Evolutionary conservation across 2,888 invertebrate genomes (phyloP).

Genomic region (Leptogaster cylindrica): DNA sequence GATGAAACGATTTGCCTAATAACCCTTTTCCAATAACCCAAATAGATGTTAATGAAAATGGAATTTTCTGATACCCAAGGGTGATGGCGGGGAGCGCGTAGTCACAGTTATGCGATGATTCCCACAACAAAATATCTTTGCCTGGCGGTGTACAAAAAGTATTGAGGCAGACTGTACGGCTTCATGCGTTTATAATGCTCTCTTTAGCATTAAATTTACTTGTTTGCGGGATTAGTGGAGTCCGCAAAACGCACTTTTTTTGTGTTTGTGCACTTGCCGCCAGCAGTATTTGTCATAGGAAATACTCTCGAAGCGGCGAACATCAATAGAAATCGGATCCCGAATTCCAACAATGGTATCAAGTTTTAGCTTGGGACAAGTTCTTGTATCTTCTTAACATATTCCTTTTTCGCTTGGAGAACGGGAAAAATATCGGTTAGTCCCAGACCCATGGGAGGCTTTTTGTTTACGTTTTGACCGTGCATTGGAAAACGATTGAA

Average conservation of each 20-base stretch:
- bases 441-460: no score
- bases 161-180: slow-evolving; percentile 2
- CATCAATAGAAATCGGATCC: slow-evolving; percentile 38
- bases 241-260: slow-evolving; percentile 28
- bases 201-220: slow-evolving; percentile 28
- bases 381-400: no score
- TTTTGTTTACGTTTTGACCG: no score
- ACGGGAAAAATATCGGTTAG: no score
- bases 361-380: no score
- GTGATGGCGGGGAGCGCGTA: not conserved
- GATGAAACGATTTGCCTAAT: slow-evolving; percentile 20
- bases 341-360: slow-evolving; percentile 26
- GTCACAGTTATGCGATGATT: not conserved
- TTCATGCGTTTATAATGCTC: slow-evolving; percentile 24
- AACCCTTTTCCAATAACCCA: slow-evolving; percentile 31
- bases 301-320: slow-evolving; percentile 16
- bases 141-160: not conserved
- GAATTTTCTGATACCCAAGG: not conserved
- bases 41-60: slow-evolving; percentile 22
- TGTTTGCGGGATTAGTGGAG: slow-evolving; percentile 18
- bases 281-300: slow-evolving; percentile 21
- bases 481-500: no score
- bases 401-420: no score
- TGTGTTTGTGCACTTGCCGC: slow-evolving; percentile 15
- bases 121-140: not conserved